Base-by-base conservation (phyloP, 2,797 vertebrate genomes). In the Neosilurus mollespiculum region DNA sequence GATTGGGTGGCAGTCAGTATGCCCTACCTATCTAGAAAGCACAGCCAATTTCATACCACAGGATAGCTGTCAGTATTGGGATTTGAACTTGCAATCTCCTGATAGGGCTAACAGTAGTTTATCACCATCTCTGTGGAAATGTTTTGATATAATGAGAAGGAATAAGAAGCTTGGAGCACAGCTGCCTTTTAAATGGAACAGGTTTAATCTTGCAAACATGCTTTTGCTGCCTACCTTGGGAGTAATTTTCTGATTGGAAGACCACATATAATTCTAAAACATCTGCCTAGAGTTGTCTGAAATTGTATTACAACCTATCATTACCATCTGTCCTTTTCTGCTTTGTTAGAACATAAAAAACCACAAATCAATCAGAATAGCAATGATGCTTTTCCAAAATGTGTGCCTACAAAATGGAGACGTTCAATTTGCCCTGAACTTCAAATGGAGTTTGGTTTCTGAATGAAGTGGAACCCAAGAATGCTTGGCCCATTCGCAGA, bases 381-480 rank as follows among this genome's bases (percentile, higher is more conserved):
- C 37, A 20, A 76, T 4, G 30, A 83, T 34, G 7, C 79, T 73
- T 69, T 64, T 64, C 56, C 61, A 3, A 81, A 75, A 85, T 81
- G 3, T 83, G 78, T 88, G 67, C 49, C 58, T 30, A 37, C 37
- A 79, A 69, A 83, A 86, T 34, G 61, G 8, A 73, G 24, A 16
- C 15, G 14, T 72, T 80, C 3, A 20, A 26, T 72, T 80, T 80
- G 53, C n/a, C 77, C 34, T 8, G 30, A 76, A 66, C 53, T 73
- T 67, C 34, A 79, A 62, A 81, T 4, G 49, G 62, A 79, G 70
- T 56, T 83, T 34, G 37, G 37, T 82, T 86, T 80, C 72, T 62
- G 59, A 82, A 86, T 54, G 15, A 77, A 80, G 73, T 76, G 58
- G 15, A 83, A 73, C 71, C 62, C 69, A 14, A 81, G 69, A 43